Evolutionary conservation across 1,140 invertebrate genomes (phyloP).

Genomic region (Eurosta solidaginis): DNA sequence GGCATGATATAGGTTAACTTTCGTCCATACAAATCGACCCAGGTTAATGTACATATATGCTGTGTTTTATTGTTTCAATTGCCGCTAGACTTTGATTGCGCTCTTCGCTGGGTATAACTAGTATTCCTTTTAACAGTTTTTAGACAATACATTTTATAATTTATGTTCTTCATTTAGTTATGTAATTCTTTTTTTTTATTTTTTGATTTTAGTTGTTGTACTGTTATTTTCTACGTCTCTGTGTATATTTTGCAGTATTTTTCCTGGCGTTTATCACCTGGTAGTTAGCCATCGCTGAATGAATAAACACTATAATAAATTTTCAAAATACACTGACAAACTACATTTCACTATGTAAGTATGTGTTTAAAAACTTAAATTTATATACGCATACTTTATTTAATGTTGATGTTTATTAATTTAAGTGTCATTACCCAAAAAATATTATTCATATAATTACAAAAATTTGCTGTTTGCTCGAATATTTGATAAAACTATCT

Average conservation of each 20-base stretch:
- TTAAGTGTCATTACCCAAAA: too few species aligned
- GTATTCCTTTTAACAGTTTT: neutral
- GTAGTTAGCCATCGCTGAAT: neutral
- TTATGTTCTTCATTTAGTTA: neutral
- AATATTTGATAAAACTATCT: too few species aligned
- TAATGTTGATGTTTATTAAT: too few species aligned
- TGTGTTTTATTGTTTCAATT: neutral
- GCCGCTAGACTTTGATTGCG: neutral
- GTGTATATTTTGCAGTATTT: neutral
- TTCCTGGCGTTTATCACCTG: too few species aligned
- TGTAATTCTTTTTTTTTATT: neutral
- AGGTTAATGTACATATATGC: neutral
- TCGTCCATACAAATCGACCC: too few species aligned
- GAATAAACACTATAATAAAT: slow-evolving; percentile 5
- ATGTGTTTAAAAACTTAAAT: too few species aligned
- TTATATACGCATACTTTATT: too few species aligned
- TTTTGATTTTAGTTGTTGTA: too few species aligned
- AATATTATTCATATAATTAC: too few species aligned
- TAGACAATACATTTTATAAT: neutral
- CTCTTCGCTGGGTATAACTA: neutral
- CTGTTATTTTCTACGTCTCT: neutral
- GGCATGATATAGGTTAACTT: too few species aligned
- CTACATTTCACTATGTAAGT: too few species aligned
- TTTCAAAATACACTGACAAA: neutral
- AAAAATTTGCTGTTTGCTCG: too few species aligned